Evolutionary conservation across 2,113 vertebrate species (phyloP).

Genomic region (Urocitellus parryii): DNA sequence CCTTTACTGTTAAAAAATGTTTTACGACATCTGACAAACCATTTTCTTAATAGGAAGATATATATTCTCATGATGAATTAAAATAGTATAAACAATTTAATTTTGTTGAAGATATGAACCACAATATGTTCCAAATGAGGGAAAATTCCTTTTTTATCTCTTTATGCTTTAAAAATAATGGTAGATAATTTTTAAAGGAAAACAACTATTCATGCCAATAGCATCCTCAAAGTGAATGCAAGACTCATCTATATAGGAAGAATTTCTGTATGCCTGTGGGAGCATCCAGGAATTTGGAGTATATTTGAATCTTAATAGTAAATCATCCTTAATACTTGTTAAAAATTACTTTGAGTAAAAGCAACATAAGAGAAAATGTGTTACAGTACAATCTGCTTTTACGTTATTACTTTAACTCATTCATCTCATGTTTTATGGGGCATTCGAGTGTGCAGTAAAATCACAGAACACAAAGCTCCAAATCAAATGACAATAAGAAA

Average conservation of each 20-base stretch:
- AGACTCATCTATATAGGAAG: slow-evolving; percentile 29
- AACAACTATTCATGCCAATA: neutral
- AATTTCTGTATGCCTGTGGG: slow-evolving; percentile 23
- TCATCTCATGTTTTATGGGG: slow-evolving; percentile 21
- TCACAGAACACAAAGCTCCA: slow-evolving; percentile 66
- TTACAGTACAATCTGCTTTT: slow-evolving; percentile 37
- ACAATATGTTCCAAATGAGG: slow-evolving; percentile 35
- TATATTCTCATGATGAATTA: slow-evolving; percentile 65
- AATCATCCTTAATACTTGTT: neutral
- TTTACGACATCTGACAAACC: slow-evolving; percentile 75
- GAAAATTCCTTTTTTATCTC: slow-evolving; percentile 33
- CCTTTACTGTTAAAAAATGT: slow-evolving; percentile 76
- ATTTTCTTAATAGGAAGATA: slow-evolving; percentile 76
- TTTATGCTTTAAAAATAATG: slow-evolving; percentile 7
- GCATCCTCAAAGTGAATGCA: neutral
- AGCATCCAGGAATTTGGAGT: neutral
- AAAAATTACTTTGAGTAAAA: slow-evolving; percentile 56
- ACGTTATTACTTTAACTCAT: slow-evolving; percentile 61
- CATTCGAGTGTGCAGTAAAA: slow-evolving; percentile 56
- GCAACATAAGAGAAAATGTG: slow-evolving; percentile 52
- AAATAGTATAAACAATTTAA: slow-evolving; percentile 70
- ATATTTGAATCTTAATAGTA: slow-evolving; percentile 28
- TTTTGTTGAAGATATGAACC: slow-evolving; percentile 49
- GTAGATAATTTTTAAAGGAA: neutral
- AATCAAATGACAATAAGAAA: slow-evolving; percentile 67